phyloP scores from a whole-genome alignment of 2,113 vertebrate species.

The Pelecanus crispus region DNA sequence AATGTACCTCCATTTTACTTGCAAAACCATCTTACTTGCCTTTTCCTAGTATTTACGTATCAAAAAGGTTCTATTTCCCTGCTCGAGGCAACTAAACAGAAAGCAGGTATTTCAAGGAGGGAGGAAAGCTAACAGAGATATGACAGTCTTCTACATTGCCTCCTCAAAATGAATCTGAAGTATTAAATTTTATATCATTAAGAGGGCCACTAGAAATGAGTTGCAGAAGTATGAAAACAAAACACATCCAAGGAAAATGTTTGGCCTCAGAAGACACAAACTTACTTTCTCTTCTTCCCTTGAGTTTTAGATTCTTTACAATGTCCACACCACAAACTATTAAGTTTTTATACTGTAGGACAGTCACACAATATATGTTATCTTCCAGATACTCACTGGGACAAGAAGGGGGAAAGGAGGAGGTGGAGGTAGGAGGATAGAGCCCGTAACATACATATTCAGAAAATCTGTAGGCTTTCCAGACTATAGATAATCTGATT shows the following conservation, averaged over 20 bases:
- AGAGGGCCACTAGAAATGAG: not conserved
- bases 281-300: not conserved
- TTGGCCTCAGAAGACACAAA: not conserved
- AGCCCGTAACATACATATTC: not conserved
- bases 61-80: not conserved
- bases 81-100: not conserved
- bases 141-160: not conserved
- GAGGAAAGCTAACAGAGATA: not conserved
- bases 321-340: not conserved
- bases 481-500: not conserved
- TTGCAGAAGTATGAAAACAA: not conserved
- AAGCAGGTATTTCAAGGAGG: not conserved
- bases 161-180: not conserved
- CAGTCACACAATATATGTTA: not conserved
- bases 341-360: not conserved
- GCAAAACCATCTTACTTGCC: not conserved
- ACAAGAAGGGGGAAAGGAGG: not conserved
- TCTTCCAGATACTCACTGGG: not conserved
- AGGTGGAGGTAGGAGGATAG: not conserved
- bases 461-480: not conserved
- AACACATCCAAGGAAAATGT: not conserved
- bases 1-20: not conserved
- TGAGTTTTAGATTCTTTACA: not conserved
- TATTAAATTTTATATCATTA: not conserved
- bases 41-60: not conserved